These are phyloP conservation scores for Cheilosia vernalis DNA, from an alignment of 2,888 invertebrate genomes.

Conservation along the genomic window DNA sequence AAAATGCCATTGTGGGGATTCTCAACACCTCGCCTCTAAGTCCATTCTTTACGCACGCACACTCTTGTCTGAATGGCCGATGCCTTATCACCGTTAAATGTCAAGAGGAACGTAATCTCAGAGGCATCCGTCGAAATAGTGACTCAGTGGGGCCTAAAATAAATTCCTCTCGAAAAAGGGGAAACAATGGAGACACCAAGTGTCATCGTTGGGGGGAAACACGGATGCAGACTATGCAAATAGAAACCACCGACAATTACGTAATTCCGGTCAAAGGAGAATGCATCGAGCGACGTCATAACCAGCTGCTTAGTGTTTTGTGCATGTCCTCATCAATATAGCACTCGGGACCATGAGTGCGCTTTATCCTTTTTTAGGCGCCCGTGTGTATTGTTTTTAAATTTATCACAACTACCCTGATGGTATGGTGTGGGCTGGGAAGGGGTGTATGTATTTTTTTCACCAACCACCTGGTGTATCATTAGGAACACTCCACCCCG, in stretches of 20 bases:
- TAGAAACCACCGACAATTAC: conserved; percentile 35
- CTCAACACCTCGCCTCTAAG: conserved; percentile 50
- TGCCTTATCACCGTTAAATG: conserved; percentile 71
- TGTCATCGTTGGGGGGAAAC: conserved; percentile 5
- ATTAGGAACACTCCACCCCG: conserved; percentile 67
- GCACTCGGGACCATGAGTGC: conserved; percentile 26
- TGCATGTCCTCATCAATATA: conserved; percentile 29
- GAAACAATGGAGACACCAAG: background rate
- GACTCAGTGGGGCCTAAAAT: conserved; percentile 39
- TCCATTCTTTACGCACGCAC: conserved; percentile 42
- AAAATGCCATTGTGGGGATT: conserved; percentile 22
- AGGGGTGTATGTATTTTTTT: conserved; percentile 1
- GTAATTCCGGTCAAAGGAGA: conserved; percentile 57
- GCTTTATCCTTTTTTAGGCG: conserved; percentile 36
- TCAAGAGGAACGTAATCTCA: conserved; percentile 68
- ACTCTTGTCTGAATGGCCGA: conserved; percentile 22
- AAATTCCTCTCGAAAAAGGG: conserved; percentile 28
- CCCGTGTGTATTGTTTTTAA: conserved; percentile 31
- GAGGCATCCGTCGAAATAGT: background rate
- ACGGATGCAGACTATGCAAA: background rate
- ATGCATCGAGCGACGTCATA: conserved; percentile 47
- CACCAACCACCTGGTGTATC: conserved; percentile 67
- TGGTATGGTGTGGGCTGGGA: background rate
- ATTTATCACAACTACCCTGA: conserved; percentile 26
- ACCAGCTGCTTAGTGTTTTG: background rate